phyloP scores from a whole-genome alignment of 2,113 vertebrate genomes.

The Falco punctatus region DNA sequence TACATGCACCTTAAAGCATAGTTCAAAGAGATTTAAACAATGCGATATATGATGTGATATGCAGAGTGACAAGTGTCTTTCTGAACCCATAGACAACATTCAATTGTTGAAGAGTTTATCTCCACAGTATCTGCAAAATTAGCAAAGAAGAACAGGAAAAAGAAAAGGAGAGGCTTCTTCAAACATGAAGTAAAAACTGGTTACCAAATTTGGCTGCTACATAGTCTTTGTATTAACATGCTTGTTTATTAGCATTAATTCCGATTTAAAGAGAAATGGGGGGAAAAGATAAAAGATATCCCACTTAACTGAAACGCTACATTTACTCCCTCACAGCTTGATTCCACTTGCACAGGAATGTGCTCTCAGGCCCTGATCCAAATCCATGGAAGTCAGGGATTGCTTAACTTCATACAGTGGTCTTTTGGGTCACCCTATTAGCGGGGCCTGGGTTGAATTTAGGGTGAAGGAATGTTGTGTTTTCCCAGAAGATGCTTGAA shows the following conservation, averaged over 20 bases:
- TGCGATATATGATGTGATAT: background rate
- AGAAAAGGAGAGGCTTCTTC: background rate
- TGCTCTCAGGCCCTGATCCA: background rate
- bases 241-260: background rate
- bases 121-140: background rate
- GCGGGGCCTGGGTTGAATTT: accelerated
- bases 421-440: background rate
- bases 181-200: background rate
- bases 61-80: background rate
- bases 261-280: background rate
- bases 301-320: background rate
- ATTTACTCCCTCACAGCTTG: background rate
- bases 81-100: background rate
- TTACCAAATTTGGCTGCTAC: background rate
- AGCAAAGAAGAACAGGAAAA: background rate
- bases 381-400: background rate
- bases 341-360: background rate
- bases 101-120: background rate
- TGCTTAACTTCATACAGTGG: background rate
- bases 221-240: background rate
- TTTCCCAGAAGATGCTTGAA: background rate
- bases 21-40: background rate
- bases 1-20: background rate
- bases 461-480: background rate
- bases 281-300: background rate